phyloP scores from a whole-genome alignment of 2,113 vertebrate species.

The Callocephalon fimbriatum region DNA sequence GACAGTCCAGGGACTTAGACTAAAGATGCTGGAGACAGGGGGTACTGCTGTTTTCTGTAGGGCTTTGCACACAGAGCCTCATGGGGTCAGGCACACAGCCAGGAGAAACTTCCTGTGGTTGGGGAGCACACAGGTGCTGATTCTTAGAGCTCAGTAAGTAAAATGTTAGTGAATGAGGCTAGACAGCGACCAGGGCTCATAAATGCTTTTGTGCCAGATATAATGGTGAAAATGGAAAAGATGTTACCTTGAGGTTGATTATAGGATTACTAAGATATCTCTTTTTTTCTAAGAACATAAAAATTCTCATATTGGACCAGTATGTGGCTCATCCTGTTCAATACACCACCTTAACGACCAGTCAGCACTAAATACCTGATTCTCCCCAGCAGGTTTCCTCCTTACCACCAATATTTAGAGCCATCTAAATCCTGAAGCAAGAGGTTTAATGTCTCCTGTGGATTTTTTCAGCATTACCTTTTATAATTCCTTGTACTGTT shows the following conservation, averaged over 20 bases:
- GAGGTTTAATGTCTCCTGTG: neutral
- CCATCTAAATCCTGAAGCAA: neutral
- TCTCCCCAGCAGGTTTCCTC: neutral
- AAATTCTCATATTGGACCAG: neutral
- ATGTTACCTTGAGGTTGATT: neutral
- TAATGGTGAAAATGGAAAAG: neutral
- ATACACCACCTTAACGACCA: neutral
- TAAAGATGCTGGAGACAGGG: neutral
- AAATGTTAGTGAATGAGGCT: neutral
- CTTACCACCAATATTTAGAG: neutral
- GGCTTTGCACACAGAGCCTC: neutral
- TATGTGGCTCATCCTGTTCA: neutral
- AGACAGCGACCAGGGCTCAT: rapidly evolving
- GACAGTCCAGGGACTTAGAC: neutral
- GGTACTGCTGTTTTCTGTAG: neutral
- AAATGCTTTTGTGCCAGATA: neutral
- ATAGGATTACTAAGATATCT: neutral
- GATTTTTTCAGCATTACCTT: neutral
- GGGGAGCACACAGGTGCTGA: neutral
- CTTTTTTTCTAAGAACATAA: neutral
- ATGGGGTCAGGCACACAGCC: neutral
- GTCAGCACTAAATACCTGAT: neutral
- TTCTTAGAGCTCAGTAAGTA: neutral
- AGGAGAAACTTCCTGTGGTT: neutral
- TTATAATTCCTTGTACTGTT: neutral